A percentile compares a stretch with the other conserved stretches of the same genome.
Evolutionary conservation across 1,140 invertebrate genomes (phyloP).

Genomic region (Drosophila triauraria): DNA sequence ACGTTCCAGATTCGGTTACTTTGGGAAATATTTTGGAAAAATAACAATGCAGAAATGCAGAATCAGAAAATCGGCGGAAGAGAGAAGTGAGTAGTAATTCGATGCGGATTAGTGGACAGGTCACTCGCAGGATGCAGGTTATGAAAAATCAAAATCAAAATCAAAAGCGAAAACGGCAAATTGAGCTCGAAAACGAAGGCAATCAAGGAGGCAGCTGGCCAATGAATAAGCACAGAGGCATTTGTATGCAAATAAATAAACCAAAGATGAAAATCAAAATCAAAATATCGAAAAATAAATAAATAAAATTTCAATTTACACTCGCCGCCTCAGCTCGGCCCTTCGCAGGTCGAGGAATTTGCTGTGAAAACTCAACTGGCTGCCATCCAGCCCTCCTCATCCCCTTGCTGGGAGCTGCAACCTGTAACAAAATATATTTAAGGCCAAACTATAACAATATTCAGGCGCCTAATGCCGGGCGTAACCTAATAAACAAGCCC

Average conservation of each 20-base stretch:
- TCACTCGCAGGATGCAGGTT: slow-evolving; percentile 5
- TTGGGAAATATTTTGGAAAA: no score
- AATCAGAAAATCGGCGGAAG: neutral
- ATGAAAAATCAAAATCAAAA: slow-evolving; percentile 8
- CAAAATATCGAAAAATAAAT: slow-evolving; percentile 44
- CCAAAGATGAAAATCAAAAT: slow-evolving; percentile 32
- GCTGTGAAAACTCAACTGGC: neutral
- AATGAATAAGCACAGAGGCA: slow-evolving; percentile 9
- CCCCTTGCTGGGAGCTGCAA: neutral
- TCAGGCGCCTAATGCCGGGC: neutral
- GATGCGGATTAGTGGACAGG: slow-evolving; percentile 5
- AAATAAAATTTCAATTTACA: slow-evolving; percentile 48
- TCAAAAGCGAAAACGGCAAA: slow-evolving; percentile 17
- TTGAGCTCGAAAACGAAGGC: slow-evolving; percentile 33
- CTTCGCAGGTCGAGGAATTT: neutral
- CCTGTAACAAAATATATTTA: slow-evolving; percentile 8
- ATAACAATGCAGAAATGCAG: no score
- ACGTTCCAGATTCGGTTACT: no score
- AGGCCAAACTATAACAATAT: slow-evolving; percentile 4
- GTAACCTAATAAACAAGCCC: slow-evolving; percentile 1
- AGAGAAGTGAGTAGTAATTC: neutral
- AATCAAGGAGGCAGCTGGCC: slow-evolving; percentile 29
- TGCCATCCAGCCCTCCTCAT: neutral
- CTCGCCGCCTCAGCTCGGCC: slow-evolving; percentile 1
- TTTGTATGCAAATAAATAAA: slow-evolving; percentile 29